These are phyloP conservation scores for Idaea dimidiata DNA, from an alignment of 2,888 invertebrate genomes.

Conservation along the genomic window DNA sequence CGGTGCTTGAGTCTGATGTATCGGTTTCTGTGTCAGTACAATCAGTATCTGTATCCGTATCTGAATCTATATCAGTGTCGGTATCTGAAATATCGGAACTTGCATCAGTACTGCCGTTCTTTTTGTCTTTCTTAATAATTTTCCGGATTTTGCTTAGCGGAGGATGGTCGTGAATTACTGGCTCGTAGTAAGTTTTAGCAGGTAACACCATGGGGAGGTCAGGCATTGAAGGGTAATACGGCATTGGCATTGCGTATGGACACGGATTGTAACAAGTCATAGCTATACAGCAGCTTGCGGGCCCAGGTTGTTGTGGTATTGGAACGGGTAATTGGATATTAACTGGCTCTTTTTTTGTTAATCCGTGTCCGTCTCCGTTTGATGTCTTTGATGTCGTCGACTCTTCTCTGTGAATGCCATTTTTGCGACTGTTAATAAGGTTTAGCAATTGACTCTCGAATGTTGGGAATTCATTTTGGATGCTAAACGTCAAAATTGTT, in stretches of 20 bases:
- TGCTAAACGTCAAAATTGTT: not conserved
- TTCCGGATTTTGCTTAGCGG: conserved; percentile 44
- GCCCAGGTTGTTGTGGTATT: not conserved
- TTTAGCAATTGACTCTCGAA: not conserved
- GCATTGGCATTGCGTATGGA: conserved; percentile 13
- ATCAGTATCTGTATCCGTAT: conserved; percentile 18
- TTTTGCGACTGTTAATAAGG: not conserved
- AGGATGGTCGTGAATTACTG: conserved; percentile 62
- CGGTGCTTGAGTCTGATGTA: conserved; percentile 12
- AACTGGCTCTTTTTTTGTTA: not conserved
- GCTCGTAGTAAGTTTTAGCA: conserved; percentile 51
- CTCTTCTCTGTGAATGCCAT: not conserved
- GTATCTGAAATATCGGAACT: conserved; percentile 15
- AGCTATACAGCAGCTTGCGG: conserved; percentile 14
- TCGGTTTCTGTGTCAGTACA: conserved; percentile 17
- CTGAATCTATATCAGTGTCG: conserved; percentile 14
- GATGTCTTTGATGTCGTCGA: not conserved
- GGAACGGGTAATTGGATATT: not conserved
- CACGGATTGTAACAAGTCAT: conserved; percentile 18
- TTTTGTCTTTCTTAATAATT: conserved; percentile 38
- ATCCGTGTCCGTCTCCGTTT: not conserved
- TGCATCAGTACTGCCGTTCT: not conserved
- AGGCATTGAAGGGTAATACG: conserved; percentile 17
- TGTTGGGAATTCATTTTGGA: not conserved
- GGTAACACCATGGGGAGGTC: conserved; percentile 46